Evolutionary conservation across 2,797 vertebrate genomes (phyloP).

Genomic region (Antrozous pallidus): DNA sequence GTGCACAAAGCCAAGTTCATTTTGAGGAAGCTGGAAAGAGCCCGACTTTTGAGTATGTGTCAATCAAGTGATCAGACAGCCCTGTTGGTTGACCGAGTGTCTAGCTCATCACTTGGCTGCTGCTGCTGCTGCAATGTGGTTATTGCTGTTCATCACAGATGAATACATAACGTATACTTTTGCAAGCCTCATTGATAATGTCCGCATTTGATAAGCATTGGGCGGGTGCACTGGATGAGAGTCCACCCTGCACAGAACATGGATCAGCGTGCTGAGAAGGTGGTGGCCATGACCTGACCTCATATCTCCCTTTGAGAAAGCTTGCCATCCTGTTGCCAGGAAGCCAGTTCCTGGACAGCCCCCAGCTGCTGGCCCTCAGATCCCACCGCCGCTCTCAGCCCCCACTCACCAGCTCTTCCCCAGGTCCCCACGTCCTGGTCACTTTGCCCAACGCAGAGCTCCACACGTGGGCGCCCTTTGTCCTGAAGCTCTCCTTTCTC

Average conservation of each 20-base stretch:
- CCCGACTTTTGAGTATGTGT: neutral
- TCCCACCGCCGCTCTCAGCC: neutral
- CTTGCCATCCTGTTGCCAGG: neutral
- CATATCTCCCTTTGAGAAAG: neutral
- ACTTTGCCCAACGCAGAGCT: neutral
- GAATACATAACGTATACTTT: neutral
- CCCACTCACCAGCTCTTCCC: neutral
- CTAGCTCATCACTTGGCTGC: neutral
- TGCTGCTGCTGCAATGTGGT: neutral
- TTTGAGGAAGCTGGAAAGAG: neutral
- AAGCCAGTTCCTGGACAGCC: neutral
- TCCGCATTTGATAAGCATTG: neutral
- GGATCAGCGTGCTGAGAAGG: neutral
- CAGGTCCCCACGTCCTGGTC: neutral
- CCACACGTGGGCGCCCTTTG: neutral
- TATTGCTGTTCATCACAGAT: neutral
- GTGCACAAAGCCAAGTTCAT: neutral
- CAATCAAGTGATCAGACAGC: neutral
- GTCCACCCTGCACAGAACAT: neutral
- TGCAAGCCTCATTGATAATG: neutral
- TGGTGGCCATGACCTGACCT: neutral
- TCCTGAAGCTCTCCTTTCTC: neutral
- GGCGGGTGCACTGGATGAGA: neutral
- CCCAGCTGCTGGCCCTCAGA: neutral
- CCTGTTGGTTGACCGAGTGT: neutral